Evolutionary conservation across 2,888 invertebrate species (phyloP).

Genomic region (Strigamia transsilvanica): DNA sequence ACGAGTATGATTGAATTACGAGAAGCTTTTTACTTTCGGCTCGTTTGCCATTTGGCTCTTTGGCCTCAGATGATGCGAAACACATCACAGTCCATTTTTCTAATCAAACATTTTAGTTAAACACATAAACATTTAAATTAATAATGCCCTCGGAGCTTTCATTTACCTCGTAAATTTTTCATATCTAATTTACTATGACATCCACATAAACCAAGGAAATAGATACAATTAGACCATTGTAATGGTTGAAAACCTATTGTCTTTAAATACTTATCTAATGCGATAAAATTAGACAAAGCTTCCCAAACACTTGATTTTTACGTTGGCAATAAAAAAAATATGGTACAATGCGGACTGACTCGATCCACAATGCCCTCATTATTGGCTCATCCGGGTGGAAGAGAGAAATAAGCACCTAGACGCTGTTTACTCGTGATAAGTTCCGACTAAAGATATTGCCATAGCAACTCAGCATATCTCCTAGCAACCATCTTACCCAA

Average conservation of each 20-base stretch:
- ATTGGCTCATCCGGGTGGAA: background rate
- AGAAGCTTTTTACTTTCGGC: background rate
- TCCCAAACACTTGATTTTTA: no score
- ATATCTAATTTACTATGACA: no score
- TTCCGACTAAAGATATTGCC: background rate
- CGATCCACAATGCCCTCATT: background rate
- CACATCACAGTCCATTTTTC: background rate
- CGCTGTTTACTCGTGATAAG: conserved; percentile 27
- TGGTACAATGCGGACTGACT: background rate
- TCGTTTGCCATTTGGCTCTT: background rate
- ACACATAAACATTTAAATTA: no score
- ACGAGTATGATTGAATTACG: conserved; percentile 5
- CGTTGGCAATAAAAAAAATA: no score
- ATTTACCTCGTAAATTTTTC: no score
- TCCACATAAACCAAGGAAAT: no score
- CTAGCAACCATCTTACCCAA: background rate
- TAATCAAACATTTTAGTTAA: no score
- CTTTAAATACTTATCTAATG: no score
- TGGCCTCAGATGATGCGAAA: background rate
- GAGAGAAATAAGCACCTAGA: background rate
- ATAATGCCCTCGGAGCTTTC: no score
- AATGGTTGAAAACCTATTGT: no score
- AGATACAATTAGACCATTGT: no score
- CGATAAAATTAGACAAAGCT: no score
- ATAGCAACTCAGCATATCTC: conserved; percentile 24